phyloP scores from a whole-genome alignment of 2,113 vertebrate species.

The Paracanthobrama guichenoti region DNA sequence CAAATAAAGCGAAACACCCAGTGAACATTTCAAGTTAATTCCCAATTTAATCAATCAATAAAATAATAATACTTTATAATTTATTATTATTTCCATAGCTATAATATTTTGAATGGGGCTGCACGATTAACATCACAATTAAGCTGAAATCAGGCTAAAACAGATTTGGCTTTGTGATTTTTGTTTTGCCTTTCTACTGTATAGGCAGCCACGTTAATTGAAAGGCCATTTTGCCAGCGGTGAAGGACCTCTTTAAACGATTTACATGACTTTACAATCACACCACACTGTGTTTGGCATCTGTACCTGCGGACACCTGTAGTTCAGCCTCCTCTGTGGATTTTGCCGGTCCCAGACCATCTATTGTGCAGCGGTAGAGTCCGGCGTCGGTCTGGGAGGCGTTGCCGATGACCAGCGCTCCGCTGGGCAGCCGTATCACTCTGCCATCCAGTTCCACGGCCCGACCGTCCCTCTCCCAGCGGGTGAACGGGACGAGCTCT shows the following conservation, averaged over 20 bases:
- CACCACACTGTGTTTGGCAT: background rate
- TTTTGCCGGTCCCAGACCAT: conserved; percentile 81
- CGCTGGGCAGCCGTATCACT: conserved; percentile 78
- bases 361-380: conserved; percentile 86
- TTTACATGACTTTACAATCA: background rate
- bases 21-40: background rate
- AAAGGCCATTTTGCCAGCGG: no score
- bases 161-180: no score
- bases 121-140: no score
- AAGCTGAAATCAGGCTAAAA: no score
- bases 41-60: background rate
- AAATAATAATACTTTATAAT: background rate
- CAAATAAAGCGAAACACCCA: background rate
- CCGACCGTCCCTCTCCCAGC: conserved; percentile 86
- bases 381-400: conserved; percentile 81
- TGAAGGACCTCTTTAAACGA: no score
- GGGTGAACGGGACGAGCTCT: conserved; percentile 83
- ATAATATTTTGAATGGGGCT: no score
- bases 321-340: conserved; percentile 89
- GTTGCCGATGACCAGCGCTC: conserved; percentile 85
- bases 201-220: no score
- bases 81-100: no score
- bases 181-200: no score
- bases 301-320: conserved; percentile 83
- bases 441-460: conserved; percentile 70